These are phyloP conservation scores for Drosophila nannoptera DNA, from an alignment of 1,140 invertebrate species.

Conservation along the genomic window DNA sequence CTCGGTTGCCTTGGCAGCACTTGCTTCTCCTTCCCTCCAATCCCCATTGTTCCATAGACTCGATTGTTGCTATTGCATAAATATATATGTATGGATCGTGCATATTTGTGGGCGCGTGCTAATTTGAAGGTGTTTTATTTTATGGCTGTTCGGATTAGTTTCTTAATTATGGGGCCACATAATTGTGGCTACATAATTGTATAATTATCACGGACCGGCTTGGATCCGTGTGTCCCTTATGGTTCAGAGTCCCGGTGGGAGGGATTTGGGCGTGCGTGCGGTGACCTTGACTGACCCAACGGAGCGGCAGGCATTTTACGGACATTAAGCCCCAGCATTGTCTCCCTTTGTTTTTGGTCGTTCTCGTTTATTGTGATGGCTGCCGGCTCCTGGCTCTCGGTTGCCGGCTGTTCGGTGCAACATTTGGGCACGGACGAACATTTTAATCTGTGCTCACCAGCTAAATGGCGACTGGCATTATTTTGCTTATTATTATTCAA, in stretches of 20 bases:
- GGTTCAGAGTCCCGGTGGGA: neutral
- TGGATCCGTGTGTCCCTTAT: constrained; percentile 9
- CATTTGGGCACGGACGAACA: constrained; percentile 53
- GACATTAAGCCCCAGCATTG: constrained; percentile 65
- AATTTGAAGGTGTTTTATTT: constrained; percentile 19
- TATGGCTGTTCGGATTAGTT: constrained; percentile 43
- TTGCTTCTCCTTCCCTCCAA: too few species aligned
- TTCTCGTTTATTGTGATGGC: constrained; percentile 15
- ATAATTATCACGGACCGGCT: constrained; percentile 66
- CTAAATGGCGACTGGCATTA: constrained; percentile 28
- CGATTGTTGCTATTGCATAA: neutral
- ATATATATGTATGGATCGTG: neutral
- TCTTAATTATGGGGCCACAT: constrained; percentile 76
- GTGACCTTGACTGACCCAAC: constrained; percentile 61
- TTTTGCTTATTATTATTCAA: constrained; percentile 69
- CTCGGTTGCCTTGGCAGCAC: too few species aligned
- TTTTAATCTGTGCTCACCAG: constrained; percentile 54
- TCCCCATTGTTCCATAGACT: too few species aligned
- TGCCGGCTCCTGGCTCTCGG: neutral
- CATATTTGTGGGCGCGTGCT: constrained; percentile 2
- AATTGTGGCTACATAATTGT: constrained; percentile 78
- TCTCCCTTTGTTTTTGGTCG: constrained; percentile 41
- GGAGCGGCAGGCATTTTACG: constrained; percentile 68
- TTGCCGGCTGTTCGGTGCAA: constrained; percentile 4
- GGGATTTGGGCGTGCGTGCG: constrained; percentile 23